These are phyloP conservation scores for Blastobasis adustella DNA, from an alignment of 2,888 invertebrate species.

Conservation along the genomic window DNA sequence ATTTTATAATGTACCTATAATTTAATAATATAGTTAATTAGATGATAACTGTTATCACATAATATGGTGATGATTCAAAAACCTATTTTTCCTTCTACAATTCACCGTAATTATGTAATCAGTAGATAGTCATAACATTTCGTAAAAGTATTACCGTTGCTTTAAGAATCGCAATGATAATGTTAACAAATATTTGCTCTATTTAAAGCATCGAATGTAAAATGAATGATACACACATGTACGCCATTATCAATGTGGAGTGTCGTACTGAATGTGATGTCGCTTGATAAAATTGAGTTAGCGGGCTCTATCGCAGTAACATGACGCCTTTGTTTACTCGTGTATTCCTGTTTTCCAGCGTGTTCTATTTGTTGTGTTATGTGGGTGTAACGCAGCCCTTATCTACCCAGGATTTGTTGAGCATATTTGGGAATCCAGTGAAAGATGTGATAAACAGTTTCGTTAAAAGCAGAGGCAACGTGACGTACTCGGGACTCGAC, in stretches of 20 bases:
- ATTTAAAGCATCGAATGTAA: too few relatives aligned
- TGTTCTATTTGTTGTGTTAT: conserved; percentile 35
- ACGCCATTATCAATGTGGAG: conserved; percentile 2
- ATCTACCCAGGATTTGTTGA: conserved; percentile 34
- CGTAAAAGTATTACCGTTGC: too few relatives aligned
- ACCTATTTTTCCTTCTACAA: too few relatives aligned
- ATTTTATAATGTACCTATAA: too few relatives aligned
- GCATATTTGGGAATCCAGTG: conserved; percentile 53
- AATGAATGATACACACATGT: too few relatives aligned
- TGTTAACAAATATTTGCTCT: too few relatives aligned
- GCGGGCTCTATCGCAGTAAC: conserved; percentile 27
- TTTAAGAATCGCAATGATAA: too few relatives aligned
- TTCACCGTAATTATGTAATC: too few relatives aligned
- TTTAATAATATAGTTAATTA: too few relatives aligned
- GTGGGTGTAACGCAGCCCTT: conserved; percentile 31
- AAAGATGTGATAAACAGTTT: conserved; percentile 36
- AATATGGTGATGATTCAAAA: too few relatives aligned
- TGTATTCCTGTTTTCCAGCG: conserved; percentile 43
- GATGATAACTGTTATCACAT: too few relatives aligned
- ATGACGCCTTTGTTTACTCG: conserved; percentile 52
- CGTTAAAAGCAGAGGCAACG: conserved; percentile 8
- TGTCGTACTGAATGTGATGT: conserved; percentile 23
- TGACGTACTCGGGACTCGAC: conserved; percentile 10
- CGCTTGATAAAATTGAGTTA: conserved; percentile 36
- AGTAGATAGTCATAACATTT: too few relatives aligned